These are phyloP conservation scores for Ciona savignyi DNA, from an alignment of 23 tunicate genomes.

Conservation along the genomic window DNA sequence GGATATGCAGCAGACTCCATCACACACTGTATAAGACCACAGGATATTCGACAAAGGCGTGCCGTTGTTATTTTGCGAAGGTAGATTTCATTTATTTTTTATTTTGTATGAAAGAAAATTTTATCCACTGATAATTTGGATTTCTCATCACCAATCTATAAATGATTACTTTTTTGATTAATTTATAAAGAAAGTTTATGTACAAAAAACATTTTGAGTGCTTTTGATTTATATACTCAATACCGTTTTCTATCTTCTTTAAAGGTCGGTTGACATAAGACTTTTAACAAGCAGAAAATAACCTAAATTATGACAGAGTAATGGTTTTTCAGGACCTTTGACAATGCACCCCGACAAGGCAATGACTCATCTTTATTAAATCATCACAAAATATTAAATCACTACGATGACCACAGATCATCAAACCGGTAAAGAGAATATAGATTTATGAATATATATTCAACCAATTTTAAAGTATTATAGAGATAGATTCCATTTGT, in stretches of 20 bases:
- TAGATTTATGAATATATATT: background rate
- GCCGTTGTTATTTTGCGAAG: slow-evolving; percentile 57
- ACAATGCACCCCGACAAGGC: slow-evolving; percentile 44
- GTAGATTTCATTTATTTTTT: too few relatives aligned
- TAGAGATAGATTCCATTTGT: too few relatives aligned
- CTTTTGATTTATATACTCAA: background rate
- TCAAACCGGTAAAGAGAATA: slow-evolving; percentile 12
- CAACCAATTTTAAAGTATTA: background rate
- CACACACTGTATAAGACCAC: slow-evolving; percentile 56
- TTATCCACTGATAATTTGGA: too few relatives aligned
- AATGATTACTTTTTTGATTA: too few relatives aligned
- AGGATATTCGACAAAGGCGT: slow-evolving; percentile 35
- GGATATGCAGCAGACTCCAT: slow-evolving; percentile 55
- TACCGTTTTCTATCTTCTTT: background rate
- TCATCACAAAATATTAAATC: slow-evolving; percentile 7
- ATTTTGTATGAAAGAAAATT: too few relatives aligned
- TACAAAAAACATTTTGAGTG: too few relatives aligned
- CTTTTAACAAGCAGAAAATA: background rate
- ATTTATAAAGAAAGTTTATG: too few relatives aligned
- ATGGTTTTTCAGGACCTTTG: slow-evolving; percentile 39
- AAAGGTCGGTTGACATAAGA: background rate
- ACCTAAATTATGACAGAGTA: too few relatives aligned
- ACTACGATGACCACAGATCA: background rate
- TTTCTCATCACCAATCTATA: too few relatives aligned
- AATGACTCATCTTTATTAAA: slow-evolving; percentile 1